These are phyloP conservation scores for Andrena bicolor DNA, from an alignment of 2,888 invertebrate species.

Conservation along the genomic window DNA sequence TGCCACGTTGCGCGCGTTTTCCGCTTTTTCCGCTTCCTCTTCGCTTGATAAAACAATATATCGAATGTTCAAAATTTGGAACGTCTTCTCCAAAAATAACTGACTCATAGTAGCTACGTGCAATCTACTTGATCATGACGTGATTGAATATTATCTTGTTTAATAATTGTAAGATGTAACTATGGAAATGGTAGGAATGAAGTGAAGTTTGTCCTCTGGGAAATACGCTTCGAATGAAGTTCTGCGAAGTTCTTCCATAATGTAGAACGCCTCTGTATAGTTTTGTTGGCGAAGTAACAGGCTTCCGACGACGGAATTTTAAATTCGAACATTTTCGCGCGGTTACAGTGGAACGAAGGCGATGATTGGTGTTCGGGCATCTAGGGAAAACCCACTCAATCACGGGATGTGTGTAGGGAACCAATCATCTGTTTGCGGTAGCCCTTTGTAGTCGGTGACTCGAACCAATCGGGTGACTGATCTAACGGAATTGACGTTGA, in stretches of 20 bases:
- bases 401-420: neutral
- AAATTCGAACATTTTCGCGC: constrained; percentile 14
- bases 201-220: neutral
- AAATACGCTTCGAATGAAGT: neutral
- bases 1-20: constrained; percentile 24
- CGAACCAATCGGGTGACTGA: constrained; percentile 33
- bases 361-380: constrained; percentile 10
- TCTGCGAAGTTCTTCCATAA: neutral
- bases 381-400: neutral
- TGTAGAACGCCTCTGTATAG: neutral
- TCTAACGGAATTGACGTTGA: constrained; percentile 47
- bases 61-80: neutral
- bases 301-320: neutral
- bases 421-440: constrained; percentile 35
- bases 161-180: neutral
- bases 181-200: neutral
- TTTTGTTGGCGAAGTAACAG: neutral
- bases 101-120: neutral
- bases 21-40: constrained; percentile 27
- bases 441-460: neutral
- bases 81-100: neutral
- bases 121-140: neutral
- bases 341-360: constrained; percentile 15
- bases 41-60: neutral
- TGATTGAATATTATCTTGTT: neutral